Evolutionary conservation across 2,888 invertebrate genomes (phyloP).

Genomic region (Sipunculus nudus): DNA sequence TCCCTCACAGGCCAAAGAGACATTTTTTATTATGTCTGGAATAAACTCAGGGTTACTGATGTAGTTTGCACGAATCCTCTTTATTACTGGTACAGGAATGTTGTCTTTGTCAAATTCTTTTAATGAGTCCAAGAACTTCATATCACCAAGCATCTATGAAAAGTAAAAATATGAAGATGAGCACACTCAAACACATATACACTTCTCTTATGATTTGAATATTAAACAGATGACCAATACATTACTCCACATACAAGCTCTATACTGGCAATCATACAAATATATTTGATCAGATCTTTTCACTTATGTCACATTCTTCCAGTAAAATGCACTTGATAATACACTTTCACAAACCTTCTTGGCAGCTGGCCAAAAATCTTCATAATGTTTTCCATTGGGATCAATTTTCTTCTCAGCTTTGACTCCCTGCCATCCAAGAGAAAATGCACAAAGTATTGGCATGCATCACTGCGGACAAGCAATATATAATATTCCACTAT

Average conservation of each 20-base stretch:
- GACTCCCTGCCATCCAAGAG: conserved; percentile 52
- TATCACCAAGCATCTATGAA: conserved; percentile 61
- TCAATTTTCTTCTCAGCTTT: conserved; percentile 62
- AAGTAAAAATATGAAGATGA: not conserved
- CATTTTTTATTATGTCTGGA: conserved; percentile 62
- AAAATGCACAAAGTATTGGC: no score
- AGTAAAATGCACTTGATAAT: no score
- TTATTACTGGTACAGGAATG: conserved; percentile 57
- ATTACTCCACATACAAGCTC: no score
- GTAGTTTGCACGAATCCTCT: conserved; percentile 60
- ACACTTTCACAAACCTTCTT: conserved; percentile 64
- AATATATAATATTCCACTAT: no score
- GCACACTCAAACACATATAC: no score
- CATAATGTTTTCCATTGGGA: conserved; percentile 53
- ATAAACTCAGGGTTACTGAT: conserved; percentile 63
- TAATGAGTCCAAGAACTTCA: conserved; percentile 63
- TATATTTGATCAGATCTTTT: no score
- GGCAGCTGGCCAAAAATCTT: conserved; percentile 64
- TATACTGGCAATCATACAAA: no score
- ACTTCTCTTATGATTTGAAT: no score
- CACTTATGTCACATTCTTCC: no score
- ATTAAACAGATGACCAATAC: no score
- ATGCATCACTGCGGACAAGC: no score
- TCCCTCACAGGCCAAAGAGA: conserved; percentile 66
- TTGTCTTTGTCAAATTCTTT: conserved; percentile 66